Percentiles rank a stretch among this genome's conserved stretches.
Conservation (phyloP, 1,140 invertebrate species). For the Bicyclus anynana region DNA sequence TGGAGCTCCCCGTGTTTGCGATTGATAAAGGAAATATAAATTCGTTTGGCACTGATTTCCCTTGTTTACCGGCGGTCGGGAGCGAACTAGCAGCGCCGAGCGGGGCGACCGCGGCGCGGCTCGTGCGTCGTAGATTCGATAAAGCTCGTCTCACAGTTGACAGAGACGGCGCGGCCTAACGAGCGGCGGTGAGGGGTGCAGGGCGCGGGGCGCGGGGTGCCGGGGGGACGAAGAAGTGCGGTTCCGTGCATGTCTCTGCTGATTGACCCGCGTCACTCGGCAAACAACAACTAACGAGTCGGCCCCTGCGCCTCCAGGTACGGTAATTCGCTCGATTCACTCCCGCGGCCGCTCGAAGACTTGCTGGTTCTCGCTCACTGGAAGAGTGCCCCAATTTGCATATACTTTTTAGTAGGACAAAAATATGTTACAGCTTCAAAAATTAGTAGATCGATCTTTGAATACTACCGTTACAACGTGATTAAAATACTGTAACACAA, state of each 20-base stretch:
- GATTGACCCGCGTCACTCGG: conserved; percentile 79
- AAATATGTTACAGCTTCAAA: no score
- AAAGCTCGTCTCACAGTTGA: conserved; percentile 72
- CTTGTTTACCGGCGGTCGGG: conserved; percentile 68
- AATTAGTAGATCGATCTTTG: no score
- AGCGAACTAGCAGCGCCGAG: conserved; percentile 65
- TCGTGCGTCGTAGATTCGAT: conserved; percentile 77
- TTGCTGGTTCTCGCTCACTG: conserved; percentile 26
- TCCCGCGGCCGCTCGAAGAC: conserved; percentile 61
- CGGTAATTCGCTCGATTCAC: conserved; percentile 67
- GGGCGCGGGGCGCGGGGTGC: conserved; percentile 28
- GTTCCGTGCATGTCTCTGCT: conserved; percentile 83
- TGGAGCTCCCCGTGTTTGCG: conserved; percentile 10
- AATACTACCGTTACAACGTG: no score
- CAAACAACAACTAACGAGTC: conserved; percentile 78
- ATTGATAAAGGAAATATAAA: conserved; percentile 56
- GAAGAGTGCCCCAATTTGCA: not conserved
- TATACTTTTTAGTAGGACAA: not conserved
- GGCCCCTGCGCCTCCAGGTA: conserved; percentile 72
- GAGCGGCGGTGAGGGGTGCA: conserved; percentile 50
- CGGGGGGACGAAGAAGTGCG: conserved; percentile 78
- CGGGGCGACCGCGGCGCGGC: conserved; percentile 62
- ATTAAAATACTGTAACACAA: no score
- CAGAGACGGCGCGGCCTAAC: conserved; percentile 72
- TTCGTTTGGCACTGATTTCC: conserved; percentile 70